These are phyloP conservation scores for Discoglossus pictus DNA, from an alignment of 2,797 vertebrate species.

Conservation along the genomic window DNA sequence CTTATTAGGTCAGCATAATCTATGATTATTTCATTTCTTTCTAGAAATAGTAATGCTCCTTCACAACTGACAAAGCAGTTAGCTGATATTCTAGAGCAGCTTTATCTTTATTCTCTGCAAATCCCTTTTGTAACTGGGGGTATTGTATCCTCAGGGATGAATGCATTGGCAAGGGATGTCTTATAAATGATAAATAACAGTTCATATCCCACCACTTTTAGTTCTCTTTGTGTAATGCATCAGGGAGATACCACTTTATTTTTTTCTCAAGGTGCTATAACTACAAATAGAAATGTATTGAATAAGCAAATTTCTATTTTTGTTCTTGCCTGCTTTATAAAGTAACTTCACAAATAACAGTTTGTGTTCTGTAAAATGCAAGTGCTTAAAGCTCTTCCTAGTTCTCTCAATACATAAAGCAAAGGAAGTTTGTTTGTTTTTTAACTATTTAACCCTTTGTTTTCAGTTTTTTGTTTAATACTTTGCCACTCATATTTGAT, in stretches of 20 bases:
- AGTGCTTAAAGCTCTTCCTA: too few species aligned
- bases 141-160: constrained; percentile 14
- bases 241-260: constrained; percentile 19
- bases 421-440: too few species aligned
- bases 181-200: constrained; percentile 36
- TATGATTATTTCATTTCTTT: too few species aligned
- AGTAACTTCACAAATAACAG: not conserved
- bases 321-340: not conserved
- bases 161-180: constrained; percentile 19
- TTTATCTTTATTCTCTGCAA: constrained; percentile 5
- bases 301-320: constrained; percentile 11
- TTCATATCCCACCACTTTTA: constrained; percentile 20
- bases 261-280: constrained; percentile 8
- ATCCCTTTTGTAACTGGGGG: constrained; percentile 4
- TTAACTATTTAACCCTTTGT: too few species aligned
- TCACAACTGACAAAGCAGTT: not conserved
- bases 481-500: too few species aligned
- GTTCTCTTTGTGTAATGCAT: constrained; percentile 29
- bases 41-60: too few species aligned
- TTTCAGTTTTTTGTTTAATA: too few species aligned
- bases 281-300: not conserved
- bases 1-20: too few species aligned
- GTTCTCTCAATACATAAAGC: too few species aligned
- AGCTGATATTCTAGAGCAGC: not conserved
- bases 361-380: too few species aligned